Evolutionary conservation across 2,113 vertebrate species (phyloP).

Genomic region (Colossoma macropomum): DNA sequence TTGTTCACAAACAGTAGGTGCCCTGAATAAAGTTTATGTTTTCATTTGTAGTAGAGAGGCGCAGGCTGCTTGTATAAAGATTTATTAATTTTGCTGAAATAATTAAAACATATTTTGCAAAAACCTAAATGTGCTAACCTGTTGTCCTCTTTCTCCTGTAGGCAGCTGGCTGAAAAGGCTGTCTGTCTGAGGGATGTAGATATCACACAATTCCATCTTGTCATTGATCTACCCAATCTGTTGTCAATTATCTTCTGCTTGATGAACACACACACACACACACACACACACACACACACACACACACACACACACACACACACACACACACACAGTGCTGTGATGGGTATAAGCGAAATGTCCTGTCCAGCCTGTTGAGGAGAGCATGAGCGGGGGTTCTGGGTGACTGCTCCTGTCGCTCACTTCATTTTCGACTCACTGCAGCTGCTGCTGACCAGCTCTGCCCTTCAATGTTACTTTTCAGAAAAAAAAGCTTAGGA

Average conservation of each 20-base stretch:
- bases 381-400: neutral
- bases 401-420: slow-evolving; percentile 24
- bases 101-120: too few relatives aligned
- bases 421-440: slow-evolving; percentile 28
- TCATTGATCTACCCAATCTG: neutral
- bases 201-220: neutral
- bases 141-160: too few relatives aligned
- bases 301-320: neutral
- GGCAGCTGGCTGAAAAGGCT: too few relatives aligned
- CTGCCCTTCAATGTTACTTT: neutral
- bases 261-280: neutral
- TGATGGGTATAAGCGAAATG: neutral
- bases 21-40: too few relatives aligned
- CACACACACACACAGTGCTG: neutral
- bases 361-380: neutral
- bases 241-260: neutral
- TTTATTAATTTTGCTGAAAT: too few relatives aligned
- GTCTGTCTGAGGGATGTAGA: too few relatives aligned
- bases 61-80: too few relatives aligned
- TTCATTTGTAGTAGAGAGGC: too few relatives aligned
- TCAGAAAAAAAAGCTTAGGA: neutral
- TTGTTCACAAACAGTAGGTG: too few relatives aligned
- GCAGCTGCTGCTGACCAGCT: neutral
- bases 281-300: neutral
- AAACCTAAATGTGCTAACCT: too few relatives aligned